A percentile compares a stretch with the other conserved stretches of the same genome.
phyloP scores from a whole-genome alignment of 2,888 invertebrate species.

The Spodoptera exigua region DNA sequence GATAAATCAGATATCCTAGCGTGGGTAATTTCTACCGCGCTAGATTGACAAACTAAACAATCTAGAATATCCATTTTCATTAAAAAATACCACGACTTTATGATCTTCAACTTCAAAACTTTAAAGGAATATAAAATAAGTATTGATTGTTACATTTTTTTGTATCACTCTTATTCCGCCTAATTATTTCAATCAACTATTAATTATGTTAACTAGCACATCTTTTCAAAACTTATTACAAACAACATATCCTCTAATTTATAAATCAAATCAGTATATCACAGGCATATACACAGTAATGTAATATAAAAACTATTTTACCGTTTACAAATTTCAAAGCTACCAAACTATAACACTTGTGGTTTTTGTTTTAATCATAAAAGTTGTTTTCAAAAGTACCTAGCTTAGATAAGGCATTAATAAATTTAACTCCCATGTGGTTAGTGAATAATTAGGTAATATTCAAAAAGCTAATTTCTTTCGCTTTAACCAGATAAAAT shows the following conservation, averaged over 20 bases:
- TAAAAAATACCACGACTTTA: no score
- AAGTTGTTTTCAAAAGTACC: no score
- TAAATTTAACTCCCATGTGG: no score
- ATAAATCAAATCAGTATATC: slow-evolving; percentile 66
- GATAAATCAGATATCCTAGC: slow-evolving; percentile 22
- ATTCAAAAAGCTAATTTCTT: no score
- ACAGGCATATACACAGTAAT: slow-evolving; percentile 66
- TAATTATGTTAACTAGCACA: slow-evolving; percentile 19
- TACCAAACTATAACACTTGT: slow-evolving; percentile 34
- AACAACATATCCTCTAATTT: slow-evolving; percentile 50
- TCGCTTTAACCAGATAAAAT: no score
- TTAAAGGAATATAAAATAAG: no score
- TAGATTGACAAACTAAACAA: slow-evolving; percentile 12
- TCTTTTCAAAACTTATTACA: slow-evolving; percentile 42
- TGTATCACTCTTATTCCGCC: slow-evolving; percentile 17
- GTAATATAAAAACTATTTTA: slow-evolving; percentile 49
- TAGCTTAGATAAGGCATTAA: no score
- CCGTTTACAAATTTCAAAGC: slow-evolving; percentile 47
- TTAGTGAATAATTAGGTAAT: no score
- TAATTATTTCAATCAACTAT: slow-evolving; percentile 16
- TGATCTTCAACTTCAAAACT: no score
- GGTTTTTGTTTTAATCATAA: slow-evolving; percentile 30
- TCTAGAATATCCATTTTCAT: slow-evolving; percentile 38
- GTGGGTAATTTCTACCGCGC: slow-evolving; percentile 14
- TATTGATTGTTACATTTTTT: slow-evolving; percentile 2